A percentile compares a stretch with the other conserved stretches of the same genome.
Evolutionary conservation across 2,888 invertebrate species (phyloP).

Genomic region (Ichneumoninae sp.): DNA sequence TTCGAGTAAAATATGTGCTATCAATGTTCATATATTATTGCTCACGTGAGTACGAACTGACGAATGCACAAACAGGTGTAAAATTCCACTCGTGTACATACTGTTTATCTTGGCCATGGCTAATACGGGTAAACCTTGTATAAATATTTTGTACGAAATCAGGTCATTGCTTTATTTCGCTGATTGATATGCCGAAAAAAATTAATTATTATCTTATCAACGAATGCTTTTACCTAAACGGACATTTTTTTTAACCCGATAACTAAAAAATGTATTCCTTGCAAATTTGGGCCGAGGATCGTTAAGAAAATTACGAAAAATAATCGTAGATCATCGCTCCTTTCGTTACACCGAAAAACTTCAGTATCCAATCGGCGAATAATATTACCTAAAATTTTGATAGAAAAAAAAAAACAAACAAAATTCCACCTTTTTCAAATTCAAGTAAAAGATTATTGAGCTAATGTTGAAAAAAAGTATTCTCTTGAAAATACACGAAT

Average conservation of each 20-base stretch:
- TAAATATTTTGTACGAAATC: not conserved
- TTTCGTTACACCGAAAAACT: too few relatives aligned
- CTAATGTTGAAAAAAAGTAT: not conserved
- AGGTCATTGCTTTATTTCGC: too few relatives aligned
- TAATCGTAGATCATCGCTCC: too few relatives aligned
- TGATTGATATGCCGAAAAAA: too few relatives aligned
- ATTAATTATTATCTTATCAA: too few relatives aligned
- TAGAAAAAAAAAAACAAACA: too few relatives aligned
- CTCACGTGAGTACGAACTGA: slow-evolving; percentile 15
- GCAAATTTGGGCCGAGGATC: not conserved
- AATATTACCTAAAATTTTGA: too few relatives aligned
- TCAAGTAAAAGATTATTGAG: too few relatives aligned
- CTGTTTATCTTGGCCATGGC: not conserved
- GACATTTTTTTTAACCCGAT: not conserved
- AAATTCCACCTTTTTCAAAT: not conserved
- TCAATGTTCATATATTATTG: slow-evolving; percentile 47
- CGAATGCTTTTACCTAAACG: too few relatives aligned
- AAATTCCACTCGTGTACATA: slow-evolving; percentile 21
- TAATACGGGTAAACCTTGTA: not conserved
- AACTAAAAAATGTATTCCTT: not conserved
- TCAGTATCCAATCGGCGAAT: too few relatives aligned
- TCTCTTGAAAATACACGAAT: not conserved
- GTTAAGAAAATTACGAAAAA: not conserved
- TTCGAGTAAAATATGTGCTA: not conserved
- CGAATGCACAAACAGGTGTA: slow-evolving; percentile 20